Percentiles rank a stretch among this genome's conserved stretches.
phyloP scores from a whole-genome alignment of 2,113 vertebrate genomes.

The Gnathonemus longibarbis region DNA sequence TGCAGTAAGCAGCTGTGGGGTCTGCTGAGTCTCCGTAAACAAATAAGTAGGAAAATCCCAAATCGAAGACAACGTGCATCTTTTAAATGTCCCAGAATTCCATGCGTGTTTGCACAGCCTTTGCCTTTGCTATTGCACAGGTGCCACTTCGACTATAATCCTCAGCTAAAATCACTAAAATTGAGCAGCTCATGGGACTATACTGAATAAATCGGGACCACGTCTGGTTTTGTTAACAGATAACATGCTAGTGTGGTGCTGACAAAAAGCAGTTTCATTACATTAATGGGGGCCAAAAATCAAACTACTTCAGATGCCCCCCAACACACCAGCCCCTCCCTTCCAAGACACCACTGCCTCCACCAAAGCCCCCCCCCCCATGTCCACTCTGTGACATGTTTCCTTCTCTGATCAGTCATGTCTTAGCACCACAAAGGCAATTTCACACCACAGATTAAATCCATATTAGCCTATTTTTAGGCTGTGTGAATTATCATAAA shows the following conservation, averaged over 20 bases:
- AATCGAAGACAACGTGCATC: background rate
- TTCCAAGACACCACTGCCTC: background rate
- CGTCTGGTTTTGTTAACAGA: background rate
- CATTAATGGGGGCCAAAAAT: background rate
- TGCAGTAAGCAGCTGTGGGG: background rate
- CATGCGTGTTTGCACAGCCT: background rate
- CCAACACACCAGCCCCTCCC: background rate
- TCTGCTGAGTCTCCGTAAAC: background rate
- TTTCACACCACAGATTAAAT: slow-evolving; percentile 4
- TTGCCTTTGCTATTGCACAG: background rate
- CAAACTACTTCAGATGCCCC: background rate
- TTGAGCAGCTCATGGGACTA: background rate
- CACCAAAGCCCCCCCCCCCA: background rate
- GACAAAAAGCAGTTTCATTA: background rate
- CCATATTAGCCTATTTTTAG: slow-evolving; percentile 1
- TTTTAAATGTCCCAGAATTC: background rate
- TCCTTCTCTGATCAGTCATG: slow-evolving; percentile 2
- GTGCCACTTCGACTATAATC: background rate
- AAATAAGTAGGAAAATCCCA: background rate
- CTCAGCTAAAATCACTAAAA: background rate
- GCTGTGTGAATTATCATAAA: background rate
- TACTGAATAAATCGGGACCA: background rate
- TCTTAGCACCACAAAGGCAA: slow-evolving; percentile 6
- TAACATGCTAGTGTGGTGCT: background rate
- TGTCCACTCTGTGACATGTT: background rate